phyloP scores from a whole-genome alignment of 1,140 invertebrate genomes.

The Paramacrobiotus metropolitanus region DNA sequence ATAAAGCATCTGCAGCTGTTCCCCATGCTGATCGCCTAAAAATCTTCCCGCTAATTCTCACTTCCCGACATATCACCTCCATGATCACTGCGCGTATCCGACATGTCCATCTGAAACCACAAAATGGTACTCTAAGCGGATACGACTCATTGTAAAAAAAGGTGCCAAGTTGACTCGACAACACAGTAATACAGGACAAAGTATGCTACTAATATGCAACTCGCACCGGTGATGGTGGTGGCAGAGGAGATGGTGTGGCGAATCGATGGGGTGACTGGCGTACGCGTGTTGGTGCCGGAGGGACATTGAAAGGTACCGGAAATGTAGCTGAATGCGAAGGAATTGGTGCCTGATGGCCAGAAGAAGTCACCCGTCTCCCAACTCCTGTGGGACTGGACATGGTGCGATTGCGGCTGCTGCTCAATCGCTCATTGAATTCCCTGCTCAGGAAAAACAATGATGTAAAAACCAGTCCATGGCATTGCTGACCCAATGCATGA shows the following conservation, averaged over 20 bases:
- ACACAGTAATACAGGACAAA: no score
- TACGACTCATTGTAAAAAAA: background rate
- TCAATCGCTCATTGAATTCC: slow-evolving; percentile 56
- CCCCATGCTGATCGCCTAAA: no score
- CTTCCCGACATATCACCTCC: background rate
- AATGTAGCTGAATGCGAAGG: slow-evolving; percentile 1
- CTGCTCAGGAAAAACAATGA: slow-evolving; percentile 23
- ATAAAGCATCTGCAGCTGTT: no score
- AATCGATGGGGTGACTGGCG: slow-evolving; percentile 3
- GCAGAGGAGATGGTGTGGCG: background rate
- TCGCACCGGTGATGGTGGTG: background rate
- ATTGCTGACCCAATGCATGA: no score
- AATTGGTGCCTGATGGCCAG: no score
- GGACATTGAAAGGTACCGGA: background rate
- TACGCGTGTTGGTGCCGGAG: background rate
- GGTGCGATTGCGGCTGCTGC: background rate
- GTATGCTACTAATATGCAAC: background rate
- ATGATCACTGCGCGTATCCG: slow-evolving; percentile 2
- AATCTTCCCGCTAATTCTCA: background rate
- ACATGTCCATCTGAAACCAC: background rate
- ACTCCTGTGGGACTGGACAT: background rate
- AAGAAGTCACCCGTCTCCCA: no score
- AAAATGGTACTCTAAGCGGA: background rate
- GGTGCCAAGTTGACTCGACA: background rate
- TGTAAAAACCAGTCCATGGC: no score